These are phyloP conservation scores for Sander lucioperca DNA, from an alignment of 2,113 vertebrate species.

Conservation along the genomic window DNA sequence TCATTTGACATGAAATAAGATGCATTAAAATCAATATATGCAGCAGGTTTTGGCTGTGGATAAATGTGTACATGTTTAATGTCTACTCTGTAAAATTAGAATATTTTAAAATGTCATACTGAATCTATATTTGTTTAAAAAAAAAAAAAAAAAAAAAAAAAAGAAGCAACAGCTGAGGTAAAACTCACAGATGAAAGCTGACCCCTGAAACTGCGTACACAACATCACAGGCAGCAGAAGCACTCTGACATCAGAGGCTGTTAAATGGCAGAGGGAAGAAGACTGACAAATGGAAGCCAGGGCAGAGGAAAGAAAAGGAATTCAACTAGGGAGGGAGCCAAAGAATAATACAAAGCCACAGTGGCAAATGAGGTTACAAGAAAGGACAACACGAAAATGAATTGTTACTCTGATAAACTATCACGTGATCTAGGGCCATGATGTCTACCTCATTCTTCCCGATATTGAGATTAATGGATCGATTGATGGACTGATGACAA, in stretches of 20 bases:
- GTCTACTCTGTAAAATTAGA: background rate
- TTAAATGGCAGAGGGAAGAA: background rate
- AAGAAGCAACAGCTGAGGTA: background rate
- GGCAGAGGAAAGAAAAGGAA: background rate
- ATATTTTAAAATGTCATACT: background rate
- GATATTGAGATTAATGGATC: constrained; percentile 27
- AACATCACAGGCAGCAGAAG: constrained; percentile 16
- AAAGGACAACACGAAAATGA: background rate
- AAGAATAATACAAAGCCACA: background rate
- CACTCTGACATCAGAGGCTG: constrained; percentile 37
- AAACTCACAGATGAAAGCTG: constrained; percentile 27
- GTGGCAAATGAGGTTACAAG: background rate
- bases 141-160: background rate
- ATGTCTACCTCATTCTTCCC: background rate
- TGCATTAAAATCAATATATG: background rate
- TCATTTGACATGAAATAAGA: background rate
- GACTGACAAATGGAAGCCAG: background rate
- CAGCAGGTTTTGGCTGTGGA: background rate
- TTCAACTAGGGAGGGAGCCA: background rate
- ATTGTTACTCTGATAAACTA: background rate
- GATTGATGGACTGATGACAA: constrained; percentile 40
- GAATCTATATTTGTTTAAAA: background rate
- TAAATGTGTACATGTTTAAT: background rate
- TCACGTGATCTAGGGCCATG: background rate
- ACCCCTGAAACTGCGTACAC: constrained; percentile 46